Evolutionary conservation across 2,888 invertebrate genomes (phyloP).

Genomic region (Calephelis perditalis): DNA sequence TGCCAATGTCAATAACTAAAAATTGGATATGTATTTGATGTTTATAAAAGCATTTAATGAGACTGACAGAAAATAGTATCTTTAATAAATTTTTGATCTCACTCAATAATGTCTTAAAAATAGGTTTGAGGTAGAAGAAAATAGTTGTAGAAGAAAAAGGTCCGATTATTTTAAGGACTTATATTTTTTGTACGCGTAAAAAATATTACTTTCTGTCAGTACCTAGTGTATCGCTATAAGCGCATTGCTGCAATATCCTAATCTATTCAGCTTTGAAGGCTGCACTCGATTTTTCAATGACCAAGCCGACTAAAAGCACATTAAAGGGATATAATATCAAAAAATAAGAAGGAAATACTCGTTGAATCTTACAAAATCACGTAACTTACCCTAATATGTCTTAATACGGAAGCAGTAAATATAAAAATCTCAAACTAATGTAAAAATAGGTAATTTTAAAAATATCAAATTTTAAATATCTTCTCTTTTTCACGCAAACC

Average conservation of each 20-base stretch:
- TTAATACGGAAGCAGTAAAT: no score
- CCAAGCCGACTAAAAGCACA: constrained; percentile 62
- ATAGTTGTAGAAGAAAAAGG: background rate
- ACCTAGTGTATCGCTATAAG: background rate
- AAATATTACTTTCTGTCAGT: background rate
- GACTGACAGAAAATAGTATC: no score
- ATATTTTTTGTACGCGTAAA: background rate
- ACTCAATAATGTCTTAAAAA: background rate
- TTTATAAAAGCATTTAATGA: no score
- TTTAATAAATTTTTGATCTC: background rate
- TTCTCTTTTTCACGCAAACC: no score
- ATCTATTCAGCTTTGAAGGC: background rate
- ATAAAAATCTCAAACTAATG: no score
- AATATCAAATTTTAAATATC: no score
- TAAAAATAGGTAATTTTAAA: no score
- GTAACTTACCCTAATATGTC: no score
- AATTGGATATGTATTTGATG: no score
- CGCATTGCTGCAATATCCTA: background rate
- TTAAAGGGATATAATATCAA: constrained; percentile 17
- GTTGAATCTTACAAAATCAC: background rate
- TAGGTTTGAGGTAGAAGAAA: background rate
- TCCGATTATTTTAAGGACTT: background rate
- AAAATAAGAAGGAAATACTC: background rate
- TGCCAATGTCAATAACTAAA: no score
- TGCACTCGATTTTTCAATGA: constrained; percentile 55